Evolutionary conservation across 92 coral and sea anemone genomes (phyloP).

Genomic region (Paragorgia papillata): DNA sequence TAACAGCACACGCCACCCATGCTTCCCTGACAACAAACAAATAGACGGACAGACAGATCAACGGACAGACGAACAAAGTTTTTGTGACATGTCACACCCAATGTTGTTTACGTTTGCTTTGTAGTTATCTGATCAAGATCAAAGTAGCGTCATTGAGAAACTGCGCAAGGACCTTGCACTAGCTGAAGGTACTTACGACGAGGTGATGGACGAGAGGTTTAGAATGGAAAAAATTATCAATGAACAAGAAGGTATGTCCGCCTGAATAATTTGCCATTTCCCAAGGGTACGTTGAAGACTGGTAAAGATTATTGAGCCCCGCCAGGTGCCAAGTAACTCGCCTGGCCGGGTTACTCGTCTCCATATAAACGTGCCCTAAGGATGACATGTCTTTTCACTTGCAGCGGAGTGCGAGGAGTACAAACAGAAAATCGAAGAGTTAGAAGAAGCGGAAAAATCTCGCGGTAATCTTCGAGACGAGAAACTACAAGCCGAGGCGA

Average conservation of each 20-base stretch:
- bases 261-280: background rate
- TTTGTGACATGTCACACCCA: no score
- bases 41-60: no score
- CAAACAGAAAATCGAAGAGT: background rate
- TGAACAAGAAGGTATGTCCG: background rate
- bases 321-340: no score
- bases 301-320: no score
- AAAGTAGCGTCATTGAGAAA: background rate
- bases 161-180: background rate
- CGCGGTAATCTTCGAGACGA: background rate
- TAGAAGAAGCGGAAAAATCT: background rate
- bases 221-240: background rate
- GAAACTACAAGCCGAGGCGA: background rate
- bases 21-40: no score
- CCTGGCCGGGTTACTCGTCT: no score
- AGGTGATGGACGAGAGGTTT: background rate
- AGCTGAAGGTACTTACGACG: slow-evolving; percentile 4
- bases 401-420: slow-evolving; percentile 4
- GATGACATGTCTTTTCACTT: no score
- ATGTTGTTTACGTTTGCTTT: background rate
- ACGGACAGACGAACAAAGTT: no score
- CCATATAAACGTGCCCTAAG: no score
- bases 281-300: no score
- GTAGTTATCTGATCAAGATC: slow-evolving; percentile 14
- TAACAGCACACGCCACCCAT: no score